phyloP scores from a whole-genome alignment of 2,888 invertebrate species.

The Hoplodrina ambigua region DNA sequence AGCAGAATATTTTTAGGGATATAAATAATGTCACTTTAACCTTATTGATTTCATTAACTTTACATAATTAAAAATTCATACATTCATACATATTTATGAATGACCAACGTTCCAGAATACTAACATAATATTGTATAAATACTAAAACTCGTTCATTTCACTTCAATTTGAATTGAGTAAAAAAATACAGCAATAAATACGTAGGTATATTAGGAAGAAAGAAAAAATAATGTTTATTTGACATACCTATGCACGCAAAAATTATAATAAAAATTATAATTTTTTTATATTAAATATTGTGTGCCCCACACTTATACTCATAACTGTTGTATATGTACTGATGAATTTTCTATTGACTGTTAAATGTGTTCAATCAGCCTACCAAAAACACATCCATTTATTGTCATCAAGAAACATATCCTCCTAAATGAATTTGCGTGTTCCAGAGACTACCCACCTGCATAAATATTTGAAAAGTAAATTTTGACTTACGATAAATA shows the following conservation, averaged over 20 bases:
- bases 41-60: not conserved
- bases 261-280: too few species aligned
- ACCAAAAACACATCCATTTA: slow-evolving; percentile 28
- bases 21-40: not conserved
- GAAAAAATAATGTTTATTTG: too few species aligned
- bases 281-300: too few species aligned
- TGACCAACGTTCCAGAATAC: not conserved
- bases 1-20: not conserved
- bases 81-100: not conserved
- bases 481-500: not conserved
- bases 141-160: not conserved
- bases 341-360: not conserved
- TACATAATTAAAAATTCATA: not conserved
- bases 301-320: too few species aligned
- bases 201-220: too few species aligned
- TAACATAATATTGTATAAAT: not conserved
- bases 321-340: too few species aligned
- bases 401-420: not conserved
- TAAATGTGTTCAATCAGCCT: slow-evolving; percentile 4
- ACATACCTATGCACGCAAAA: too few species aligned
- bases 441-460: not conserved
- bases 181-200: not conserved
- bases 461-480: not conserved
- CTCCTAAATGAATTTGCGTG: not conserved
- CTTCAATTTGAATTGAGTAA: not conserved